Evolutionary conservation across 1,140 invertebrate genomes (phyloP), one percentile per base, ranked within the genome.

Genomic region (Potamilus streckersoni): DNA sequence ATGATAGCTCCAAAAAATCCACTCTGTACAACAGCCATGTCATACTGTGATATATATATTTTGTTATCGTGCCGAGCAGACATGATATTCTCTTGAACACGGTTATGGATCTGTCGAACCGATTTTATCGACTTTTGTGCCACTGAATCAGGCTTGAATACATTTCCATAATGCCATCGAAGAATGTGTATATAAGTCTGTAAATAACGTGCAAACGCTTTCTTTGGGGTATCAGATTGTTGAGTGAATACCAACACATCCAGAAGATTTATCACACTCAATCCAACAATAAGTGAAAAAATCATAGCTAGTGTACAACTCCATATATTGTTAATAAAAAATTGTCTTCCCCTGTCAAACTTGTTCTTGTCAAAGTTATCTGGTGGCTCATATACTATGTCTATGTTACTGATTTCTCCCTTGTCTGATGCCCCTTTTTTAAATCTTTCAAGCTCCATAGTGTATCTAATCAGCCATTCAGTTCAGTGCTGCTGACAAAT

Each of bases 1-100:
- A 96, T 82, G 1, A 93, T 91, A 68, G 94, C 93, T 2, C 95
- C 96, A 79, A 97, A 93, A 83, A 98, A 97, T 15, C 84, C 86
- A 74, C 82, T 86, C 68, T 90, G 89, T 2, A 96, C 96, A 1
- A 96, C 82, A 0, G 93, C 93, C 92, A 97, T 93, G 79, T 97
- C 95, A 75, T 93, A 92, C 88, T 98, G 96, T 0, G 92, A 93
- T 1, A 93, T 84, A 72, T 85, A 87, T 6, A 85, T 23, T 73
- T 56, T 82, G 74, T 23, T 58, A 1, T 49, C 38, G 11, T 49
- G 38, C 38, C 38, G 4, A 8, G 38, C 38, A 49, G 38, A 6
- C 38, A 11, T 49, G 38, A 92, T 59, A 74, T 82, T 83, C 20
- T 85, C 81, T 60, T 89, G 87, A 0, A 91, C 86, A 8, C 71